Conservation (phyloP, 2,113 vertebrate genomes). For the Chaetops frenatus region DNA sequence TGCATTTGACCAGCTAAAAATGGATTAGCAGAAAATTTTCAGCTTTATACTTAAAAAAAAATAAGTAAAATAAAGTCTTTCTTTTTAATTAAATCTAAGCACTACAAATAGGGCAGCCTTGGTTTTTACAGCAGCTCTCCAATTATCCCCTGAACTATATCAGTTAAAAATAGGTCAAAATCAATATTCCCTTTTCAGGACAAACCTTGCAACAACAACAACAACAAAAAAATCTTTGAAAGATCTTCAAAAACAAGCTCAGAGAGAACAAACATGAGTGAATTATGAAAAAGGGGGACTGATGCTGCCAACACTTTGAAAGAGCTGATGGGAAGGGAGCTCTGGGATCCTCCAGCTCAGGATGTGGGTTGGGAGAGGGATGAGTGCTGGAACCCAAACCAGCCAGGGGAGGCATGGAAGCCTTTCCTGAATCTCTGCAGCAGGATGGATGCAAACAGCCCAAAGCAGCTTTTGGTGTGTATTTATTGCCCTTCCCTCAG, state of each 20-base stretch:
- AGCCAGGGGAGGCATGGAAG: background rate
- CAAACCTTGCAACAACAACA: background rate
- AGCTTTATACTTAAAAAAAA: background rate
- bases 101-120: background rate
- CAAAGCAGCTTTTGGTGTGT: background rate
- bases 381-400: background rate
- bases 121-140: background rate
- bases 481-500: background rate
- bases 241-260: background rate
- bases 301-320: background rate
- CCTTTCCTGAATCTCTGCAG: background rate
- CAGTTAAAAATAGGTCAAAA: background rate
- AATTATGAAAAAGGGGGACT: background rate
- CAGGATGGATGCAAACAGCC: background rate
- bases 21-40: background rate
- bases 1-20: background rate
- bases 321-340: background rate
- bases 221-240: background rate
- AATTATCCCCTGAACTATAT: background rate
- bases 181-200: background rate
- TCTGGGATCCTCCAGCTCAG: background rate
- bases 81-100: background rate
- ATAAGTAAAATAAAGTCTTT: background rate
- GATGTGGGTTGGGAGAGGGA: conserved; percentile 22
- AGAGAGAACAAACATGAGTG: background rate